Conservation (phyloP, 2,797 vertebrate species). For the Discoglossus pictus region DNA sequence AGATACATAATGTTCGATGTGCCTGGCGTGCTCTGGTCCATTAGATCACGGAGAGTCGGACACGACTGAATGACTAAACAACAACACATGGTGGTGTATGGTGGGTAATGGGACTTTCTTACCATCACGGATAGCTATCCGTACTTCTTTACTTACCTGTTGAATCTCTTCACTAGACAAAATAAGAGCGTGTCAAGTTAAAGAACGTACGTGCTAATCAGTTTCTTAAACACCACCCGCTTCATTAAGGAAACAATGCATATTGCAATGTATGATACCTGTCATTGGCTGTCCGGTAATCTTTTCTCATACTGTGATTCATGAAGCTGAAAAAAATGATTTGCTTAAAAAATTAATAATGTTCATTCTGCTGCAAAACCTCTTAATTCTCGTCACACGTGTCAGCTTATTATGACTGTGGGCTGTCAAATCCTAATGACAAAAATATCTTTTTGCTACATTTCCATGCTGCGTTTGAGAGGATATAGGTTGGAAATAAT, state of each 20-base stretch:
- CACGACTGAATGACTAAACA: no score
- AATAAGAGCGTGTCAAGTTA: slow-evolving; percentile 10
- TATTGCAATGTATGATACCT: slow-evolving; percentile 46
- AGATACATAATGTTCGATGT: no score
- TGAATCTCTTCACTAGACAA: slow-evolving; percentile 13
- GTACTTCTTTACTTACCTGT: no score
- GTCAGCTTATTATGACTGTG: slow-evolving; percentile 70
- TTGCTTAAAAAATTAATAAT: slow-evolving; percentile 63
- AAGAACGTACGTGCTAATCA: slow-evolving; percentile 22
- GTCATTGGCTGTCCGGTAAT: slow-evolving; percentile 61
- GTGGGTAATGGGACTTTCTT: no score
- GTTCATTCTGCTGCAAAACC: slow-evolving; percentile 56
- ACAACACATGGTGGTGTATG: no score
- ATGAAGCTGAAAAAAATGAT: slow-evolving; percentile 61
- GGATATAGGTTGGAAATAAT: slow-evolving; percentile 62
- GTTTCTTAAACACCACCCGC: slow-evolving; percentile 12
- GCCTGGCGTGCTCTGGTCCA: no score
- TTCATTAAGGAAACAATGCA: slow-evolving; percentile 23
- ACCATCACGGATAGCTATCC: no score
- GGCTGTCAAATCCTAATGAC: slow-evolving; percentile 69
- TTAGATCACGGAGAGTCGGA: no score
- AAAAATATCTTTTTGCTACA: slow-evolving; percentile 67
- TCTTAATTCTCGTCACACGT: slow-evolving; percentile 66
- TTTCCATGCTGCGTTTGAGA: slow-evolving; percentile 66
- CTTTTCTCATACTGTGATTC: slow-evolving; percentile 48